Base-by-base conservation (phyloP, 1,140 invertebrate genomes). In the Probaryconus sp. region DNA sequence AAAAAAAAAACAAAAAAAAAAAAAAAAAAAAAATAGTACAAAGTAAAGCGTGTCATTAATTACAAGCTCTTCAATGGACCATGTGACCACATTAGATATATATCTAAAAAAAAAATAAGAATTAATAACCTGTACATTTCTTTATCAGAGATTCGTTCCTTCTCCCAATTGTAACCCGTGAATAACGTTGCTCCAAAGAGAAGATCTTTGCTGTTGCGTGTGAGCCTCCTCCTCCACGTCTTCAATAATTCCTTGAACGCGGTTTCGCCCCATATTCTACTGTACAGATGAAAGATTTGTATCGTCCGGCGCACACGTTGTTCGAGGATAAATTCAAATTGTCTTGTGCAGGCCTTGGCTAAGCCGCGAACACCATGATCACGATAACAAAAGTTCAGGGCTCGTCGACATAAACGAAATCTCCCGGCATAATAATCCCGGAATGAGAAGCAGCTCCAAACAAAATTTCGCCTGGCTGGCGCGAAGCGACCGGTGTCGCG, bases 271-370 rank as follows among this genome's bases (percentile, higher is more conserved):
- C 91, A 92, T 37, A 92, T 87, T 63, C 87, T 89, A 1, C 89
- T 88, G 77, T 92, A 92, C 5, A 92, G 83, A 26, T 87, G 87
- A 65, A 92, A 88, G 74, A 92, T 87, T 69, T 92, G 91, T 67
- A 92, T 88, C 10, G 89, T 88, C 26, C 91, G 87, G 31, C 90
- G 83, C 0, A 92, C 79, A 9, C 90, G 86, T 75, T 92, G 91
- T 3, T 91, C 91, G 13, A 91, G 68, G 2, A 92, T 89, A 63
- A 89, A 92, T 82, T 92, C 91, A 71, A 90, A 91, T 69, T 92
- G 91, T 70, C 84, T 86, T 3, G 86, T 83, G 86, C 91, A 92
- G 33, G 86, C 79, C 68, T 85, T 86, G 1, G 77, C 63, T 0
- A 86, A 1, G 0, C 13, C 60, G 24, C 82, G 77, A 9, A 79